Evolutionary conservation across 2,113 vertebrate genomes (phyloP).

Genomic region (Nothoprocta pentlandii): DNA sequence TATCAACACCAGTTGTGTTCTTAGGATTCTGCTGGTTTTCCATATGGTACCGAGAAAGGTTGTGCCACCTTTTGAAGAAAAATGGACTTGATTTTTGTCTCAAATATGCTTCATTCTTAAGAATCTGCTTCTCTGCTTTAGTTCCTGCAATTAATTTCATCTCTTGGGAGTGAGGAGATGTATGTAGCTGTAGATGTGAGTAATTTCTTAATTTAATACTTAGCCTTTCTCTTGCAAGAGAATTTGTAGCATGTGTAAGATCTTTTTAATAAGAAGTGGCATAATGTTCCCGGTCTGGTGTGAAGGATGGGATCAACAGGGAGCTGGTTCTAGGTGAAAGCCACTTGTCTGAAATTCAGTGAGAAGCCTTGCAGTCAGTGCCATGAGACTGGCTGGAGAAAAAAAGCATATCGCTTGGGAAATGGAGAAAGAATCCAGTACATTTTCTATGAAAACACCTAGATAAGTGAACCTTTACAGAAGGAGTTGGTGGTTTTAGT

Average conservation of each 20-base stretch:
- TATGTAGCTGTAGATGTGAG: not conserved
- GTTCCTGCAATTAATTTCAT: not conserved
- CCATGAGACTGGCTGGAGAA: not conserved
- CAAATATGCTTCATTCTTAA: constrained; percentile 3
- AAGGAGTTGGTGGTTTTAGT: not conserved
- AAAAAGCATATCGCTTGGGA: not conserved
- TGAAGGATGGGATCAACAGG: not conserved
- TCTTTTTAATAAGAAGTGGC: not conserved
- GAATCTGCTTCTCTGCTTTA: not conserved
- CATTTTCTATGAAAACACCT: not conserved
- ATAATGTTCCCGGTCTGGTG: not conserved
- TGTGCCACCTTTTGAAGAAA: not conserved
- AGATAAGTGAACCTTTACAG: not conserved
- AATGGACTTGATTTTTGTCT: not conserved
- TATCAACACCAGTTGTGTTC: constrained; percentile 19
- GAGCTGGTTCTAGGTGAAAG: not conserved
- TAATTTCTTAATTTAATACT: not conserved
- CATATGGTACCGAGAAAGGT: constrained; percentile 19
- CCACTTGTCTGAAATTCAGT: not conserved
- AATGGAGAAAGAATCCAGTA: not conserved
- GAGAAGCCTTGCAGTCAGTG: not conserved
- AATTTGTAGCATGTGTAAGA: not conserved
- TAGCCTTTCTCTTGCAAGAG: not conserved
- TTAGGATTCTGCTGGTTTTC: constrained; percentile 22
- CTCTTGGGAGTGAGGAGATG: not conserved